Evolutionary conservation across 1,140 invertebrate genomes (phyloP).

Genomic region (Apocrypta bakeri): DNA sequence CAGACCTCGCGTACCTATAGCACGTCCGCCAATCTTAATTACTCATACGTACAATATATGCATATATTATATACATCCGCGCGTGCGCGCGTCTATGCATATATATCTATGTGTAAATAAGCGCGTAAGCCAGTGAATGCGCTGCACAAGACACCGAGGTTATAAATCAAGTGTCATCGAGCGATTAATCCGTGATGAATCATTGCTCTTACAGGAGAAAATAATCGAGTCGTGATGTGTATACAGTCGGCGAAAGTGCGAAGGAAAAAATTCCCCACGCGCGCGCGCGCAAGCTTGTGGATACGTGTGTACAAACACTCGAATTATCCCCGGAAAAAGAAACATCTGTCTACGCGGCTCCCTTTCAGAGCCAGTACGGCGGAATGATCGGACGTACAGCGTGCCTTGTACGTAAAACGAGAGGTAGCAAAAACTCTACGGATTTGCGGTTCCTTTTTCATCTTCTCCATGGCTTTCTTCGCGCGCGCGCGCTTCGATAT

Average conservation of each 20-base stretch:
- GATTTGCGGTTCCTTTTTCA: constrained; percentile 72
- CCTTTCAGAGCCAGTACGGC: constrained; percentile 70
- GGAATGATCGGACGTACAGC: constrained; percentile 71
- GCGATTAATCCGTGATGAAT: constrained; percentile 46
- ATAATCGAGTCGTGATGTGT: constrained; percentile 15
- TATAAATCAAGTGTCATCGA: constrained; percentile 1
- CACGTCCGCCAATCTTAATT: neutral
- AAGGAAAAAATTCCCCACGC: constrained; percentile 27
- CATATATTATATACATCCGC: no score
- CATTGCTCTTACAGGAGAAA: constrained; percentile 24
- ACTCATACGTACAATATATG: no score
- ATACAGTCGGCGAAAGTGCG: constrained; percentile 4
- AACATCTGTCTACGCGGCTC: constrained; percentile 71
- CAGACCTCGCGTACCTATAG: no score
- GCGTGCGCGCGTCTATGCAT: neutral
- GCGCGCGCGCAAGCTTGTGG: constrained; percentile 13
- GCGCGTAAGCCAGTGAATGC: neutral
- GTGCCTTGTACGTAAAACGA: no score
- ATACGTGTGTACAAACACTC: constrained; percentile 63
- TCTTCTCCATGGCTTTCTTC: neutral
- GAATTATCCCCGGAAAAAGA: constrained; percentile 63
- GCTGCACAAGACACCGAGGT: neutral
- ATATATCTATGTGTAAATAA: neutral
- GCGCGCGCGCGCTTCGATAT: neutral
- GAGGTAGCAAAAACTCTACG: constrained; percentile 56